Percentiles rank a stretch among this genome's conserved stretches.
phyloP scores from a whole-genome alignment of 2,113 vertebrate species.

The Phylloscopus whistleri region DNA sequence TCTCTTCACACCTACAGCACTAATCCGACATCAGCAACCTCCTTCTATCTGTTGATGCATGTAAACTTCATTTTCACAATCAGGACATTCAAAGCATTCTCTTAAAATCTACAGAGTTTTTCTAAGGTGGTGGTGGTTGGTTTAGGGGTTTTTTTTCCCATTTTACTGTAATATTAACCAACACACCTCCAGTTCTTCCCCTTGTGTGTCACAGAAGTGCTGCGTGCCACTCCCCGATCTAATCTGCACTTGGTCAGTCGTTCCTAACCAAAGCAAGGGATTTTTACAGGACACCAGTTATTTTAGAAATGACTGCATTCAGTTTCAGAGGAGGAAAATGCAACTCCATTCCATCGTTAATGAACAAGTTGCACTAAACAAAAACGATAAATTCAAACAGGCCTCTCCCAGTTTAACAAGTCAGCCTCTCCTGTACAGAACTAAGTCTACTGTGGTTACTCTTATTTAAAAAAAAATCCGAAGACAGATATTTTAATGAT shows the following conservation, averaged over 20 bases:
- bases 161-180: not conserved
- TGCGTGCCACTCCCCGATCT: not conserved
- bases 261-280: not conserved
- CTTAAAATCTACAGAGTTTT: not conserved
- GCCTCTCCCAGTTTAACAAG: not conserved
- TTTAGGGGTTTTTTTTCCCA: not conserved
- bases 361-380: not conserved
- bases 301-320: not conserved
- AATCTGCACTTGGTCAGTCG: not conserved
- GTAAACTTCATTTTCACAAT: not conserved
- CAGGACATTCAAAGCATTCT: not conserved
- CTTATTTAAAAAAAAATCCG: not conserved
- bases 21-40: rapidly evolving
- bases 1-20: rapidly evolving
- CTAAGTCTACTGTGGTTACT: not conserved
- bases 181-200: not conserved
- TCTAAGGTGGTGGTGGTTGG: not conserved
- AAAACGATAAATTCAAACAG: not conserved
- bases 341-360: not conserved
- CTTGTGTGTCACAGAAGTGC: rapidly evolving
- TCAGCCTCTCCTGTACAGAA: not conserved
- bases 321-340: not conserved
- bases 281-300: not conserved
- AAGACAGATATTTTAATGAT: not conserved
- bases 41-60: not conserved